Evolutionary conservation across 2,797 vertebrate species (phyloP), one percentile per base, ranked within the genome.

Genomic region (Amphiprion clarkii): DNA sequence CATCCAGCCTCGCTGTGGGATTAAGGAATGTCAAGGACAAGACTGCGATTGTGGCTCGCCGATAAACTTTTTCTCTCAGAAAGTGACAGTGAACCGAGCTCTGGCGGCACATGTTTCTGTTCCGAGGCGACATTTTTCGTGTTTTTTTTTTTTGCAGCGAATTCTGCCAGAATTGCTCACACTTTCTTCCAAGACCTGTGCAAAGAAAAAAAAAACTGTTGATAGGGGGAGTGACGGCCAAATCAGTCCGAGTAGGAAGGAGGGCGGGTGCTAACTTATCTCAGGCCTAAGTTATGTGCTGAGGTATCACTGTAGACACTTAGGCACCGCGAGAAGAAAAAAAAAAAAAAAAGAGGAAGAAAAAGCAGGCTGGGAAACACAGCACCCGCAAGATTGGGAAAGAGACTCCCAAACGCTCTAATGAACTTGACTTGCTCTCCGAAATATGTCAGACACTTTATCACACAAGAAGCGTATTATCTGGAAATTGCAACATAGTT

Each of bases 1-100:
- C 44, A 96, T 97, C 96, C 96, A 96, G 84, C 95, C 92, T 95
- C 94, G 91, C 95, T 95, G 96, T 96, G 96, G 97, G 96, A 96
- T 95, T 95, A 94, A 96, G 96, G 96, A 98, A 97, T 96, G 97
- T 97, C 97, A 98, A 98, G 97, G 97, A 99, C 97, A 95, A 95
- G 95, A 94, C 95, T 72, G 90, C 92, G 96, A 97, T 96, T 96
- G 95, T 96, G 95, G 44, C 80, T 69, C 17, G 0, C 58, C 11
- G 78, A 90, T 88, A 85, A 88, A 90, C 61, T 56, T 48, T 62
- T 14, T 67, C 57, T 74, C 59, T 36, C 33, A 6, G 33, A 36
- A 9, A 9, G 33, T 10, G 33, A 36, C 33, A 9, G 33, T 9
- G 9, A 9, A 36, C 7, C 5, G 7, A 33, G 31, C 31, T 33